Evolutionary conservation across 2,888 invertebrate genomes (phyloP).

Genomic region (Syrphus vitripennis): DNA sequence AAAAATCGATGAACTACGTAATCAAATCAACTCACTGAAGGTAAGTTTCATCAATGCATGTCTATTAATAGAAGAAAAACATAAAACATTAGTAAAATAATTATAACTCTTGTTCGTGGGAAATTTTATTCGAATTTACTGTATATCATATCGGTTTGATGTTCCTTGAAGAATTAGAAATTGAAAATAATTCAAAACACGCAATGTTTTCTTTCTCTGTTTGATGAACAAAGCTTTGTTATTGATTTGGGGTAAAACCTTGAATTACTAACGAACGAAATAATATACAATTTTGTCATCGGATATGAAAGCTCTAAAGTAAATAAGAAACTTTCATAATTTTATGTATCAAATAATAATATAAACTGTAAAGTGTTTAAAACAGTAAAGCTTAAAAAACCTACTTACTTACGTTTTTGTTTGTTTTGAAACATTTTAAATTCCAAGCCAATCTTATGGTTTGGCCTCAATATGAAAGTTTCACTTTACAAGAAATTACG

Average conservation of each 20-base stretch:
- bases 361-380: too few species aligned
- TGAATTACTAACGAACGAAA: not conserved
- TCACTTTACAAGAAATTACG: too few species aligned
- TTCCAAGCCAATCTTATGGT: too few species aligned
- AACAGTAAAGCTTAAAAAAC: too few species aligned
- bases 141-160: not conserved
- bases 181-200: not conserved
- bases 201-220: not conserved
- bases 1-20: constrained; percentile 91
- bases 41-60: constrained; percentile 80
- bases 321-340: not conserved
- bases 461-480: too few species aligned
- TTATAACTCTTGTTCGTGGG: not conserved
- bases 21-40: constrained; percentile 94
- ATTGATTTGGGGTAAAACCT: not conserved
- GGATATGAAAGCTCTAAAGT: not conserved
- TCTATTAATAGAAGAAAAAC: not conserved
- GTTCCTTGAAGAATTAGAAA: not conserved
- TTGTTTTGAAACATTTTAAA: too few species aligned
- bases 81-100: not conserved
- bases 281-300: not conserved
- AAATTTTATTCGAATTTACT: not conserved
- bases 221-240: not conserved
- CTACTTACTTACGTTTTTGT: too few species aligned
- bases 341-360: not conserved